Conservation (phyloP, 2,888 invertebrate species). For the Athrips mouffetella region DNA sequence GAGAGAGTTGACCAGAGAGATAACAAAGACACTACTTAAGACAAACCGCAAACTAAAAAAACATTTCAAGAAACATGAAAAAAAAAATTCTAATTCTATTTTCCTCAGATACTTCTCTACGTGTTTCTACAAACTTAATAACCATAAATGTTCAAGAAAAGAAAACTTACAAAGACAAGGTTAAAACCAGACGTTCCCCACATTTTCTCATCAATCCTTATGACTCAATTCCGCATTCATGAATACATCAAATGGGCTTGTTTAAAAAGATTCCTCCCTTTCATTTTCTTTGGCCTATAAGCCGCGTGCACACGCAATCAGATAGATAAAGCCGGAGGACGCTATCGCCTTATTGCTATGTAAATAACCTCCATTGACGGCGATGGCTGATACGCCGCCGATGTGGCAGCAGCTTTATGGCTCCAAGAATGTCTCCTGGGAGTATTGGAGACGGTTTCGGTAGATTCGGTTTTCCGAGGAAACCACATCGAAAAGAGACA, state of each 20-base stretch:
- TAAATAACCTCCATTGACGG: conserved; percentile 72
- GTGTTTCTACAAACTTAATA: neutral
- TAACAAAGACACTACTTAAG: too few relatives aligned
- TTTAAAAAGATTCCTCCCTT: conserved; percentile 54
- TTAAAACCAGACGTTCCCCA: neutral
- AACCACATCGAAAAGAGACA: neutral
- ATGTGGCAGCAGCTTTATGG: conserved; percentile 70
- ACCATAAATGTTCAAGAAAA: neutral
- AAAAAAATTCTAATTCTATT: too few relatives aligned
- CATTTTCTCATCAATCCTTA: conserved; percentile 9
- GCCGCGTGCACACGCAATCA: conserved; percentile 69
- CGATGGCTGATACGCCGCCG: conserved; percentile 66
- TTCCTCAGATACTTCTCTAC: too few relatives aligned
- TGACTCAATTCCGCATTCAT: conserved; percentile 27
- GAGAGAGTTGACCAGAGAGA: too few relatives aligned
- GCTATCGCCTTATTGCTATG: conserved; percentile 64
- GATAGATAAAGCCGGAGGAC: conserved; percentile 61
- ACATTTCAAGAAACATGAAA: too few relatives aligned
- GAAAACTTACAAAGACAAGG: neutral
- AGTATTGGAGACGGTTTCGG: conserved; percentile 3
- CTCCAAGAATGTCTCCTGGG: conserved; percentile 17
- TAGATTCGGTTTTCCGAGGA: conserved; percentile 7
- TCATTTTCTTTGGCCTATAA: conserved; percentile 67
- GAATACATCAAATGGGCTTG: conserved; percentile 53
- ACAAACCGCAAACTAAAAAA: too few relatives aligned